Conservation (phyloP, 2,797 vertebrate species). For the Syngnathus acus region DNA sequence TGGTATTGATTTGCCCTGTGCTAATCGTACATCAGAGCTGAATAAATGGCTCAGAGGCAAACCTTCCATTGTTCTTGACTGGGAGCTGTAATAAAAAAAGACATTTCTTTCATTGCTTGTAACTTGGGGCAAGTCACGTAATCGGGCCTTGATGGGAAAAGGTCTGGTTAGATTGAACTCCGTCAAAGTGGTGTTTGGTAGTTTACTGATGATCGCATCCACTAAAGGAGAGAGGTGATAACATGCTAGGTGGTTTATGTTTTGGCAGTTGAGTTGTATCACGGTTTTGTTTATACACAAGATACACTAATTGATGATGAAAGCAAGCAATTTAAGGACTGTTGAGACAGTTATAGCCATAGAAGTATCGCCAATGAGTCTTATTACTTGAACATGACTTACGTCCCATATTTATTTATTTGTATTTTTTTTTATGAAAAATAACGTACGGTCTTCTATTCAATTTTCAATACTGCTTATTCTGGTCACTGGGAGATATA, state of each 20-base stretch:
- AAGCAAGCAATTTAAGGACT: not conserved
- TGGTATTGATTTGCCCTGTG: constrained; percentile 96
- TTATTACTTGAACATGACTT: constrained; percentile 67
- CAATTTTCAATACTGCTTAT: too few relatives aligned
- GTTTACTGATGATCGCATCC: constrained; percentile 56
- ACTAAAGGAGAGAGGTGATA: constrained; percentile 24
- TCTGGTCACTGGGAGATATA: too few relatives aligned
- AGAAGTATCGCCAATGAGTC: not conserved
- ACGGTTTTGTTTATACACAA: not conserved
- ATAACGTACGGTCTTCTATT: too few relatives aligned
- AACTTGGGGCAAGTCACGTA: constrained; percentile 91
- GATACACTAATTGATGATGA: not conserved
- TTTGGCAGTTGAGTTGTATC: not conserved
- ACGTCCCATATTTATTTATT: too few relatives aligned
- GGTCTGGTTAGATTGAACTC: constrained; percentile 57
- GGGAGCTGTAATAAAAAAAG: constrained; percentile 93
- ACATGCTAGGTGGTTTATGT: constrained; percentile 13
- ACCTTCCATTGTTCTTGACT: constrained; percentile 93
- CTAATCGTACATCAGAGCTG: constrained; percentile 98
- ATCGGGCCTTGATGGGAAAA: constrained; percentile 86
- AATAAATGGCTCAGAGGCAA: constrained; percentile 99
- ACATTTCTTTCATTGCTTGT: constrained; percentile 86
- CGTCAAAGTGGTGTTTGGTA: constrained; percentile 51
- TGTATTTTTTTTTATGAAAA: too few relatives aligned
- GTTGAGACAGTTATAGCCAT: not conserved